These are phyloP conservation scores for Drosophila antonietae DNA, from an alignment of 2,888 invertebrate species.

Conservation along the genomic window DNA sequence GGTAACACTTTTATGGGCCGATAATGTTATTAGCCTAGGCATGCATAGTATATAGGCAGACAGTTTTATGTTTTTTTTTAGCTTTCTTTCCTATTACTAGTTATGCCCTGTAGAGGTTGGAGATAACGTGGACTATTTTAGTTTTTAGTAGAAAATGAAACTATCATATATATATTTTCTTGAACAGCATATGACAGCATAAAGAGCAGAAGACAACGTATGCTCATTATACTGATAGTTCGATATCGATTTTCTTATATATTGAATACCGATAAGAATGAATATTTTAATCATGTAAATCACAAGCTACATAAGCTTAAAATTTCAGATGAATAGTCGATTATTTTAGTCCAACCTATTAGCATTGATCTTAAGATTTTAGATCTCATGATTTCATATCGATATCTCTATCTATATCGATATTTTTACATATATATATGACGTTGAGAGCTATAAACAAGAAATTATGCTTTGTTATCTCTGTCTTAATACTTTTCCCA, in stretches of 20 bases:
- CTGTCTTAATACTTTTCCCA: background rate
- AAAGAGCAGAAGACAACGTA: too few species aligned
- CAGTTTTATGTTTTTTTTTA: background rate
- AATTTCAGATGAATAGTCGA: background rate
- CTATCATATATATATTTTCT: too few species aligned
- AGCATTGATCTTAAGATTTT: background rate
- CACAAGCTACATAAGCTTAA: background rate
- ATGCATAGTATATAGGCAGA: conserved; percentile 23
- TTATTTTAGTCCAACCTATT: background rate
- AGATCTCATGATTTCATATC: background rate
- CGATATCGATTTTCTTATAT: background rate
- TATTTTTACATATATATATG: background rate
- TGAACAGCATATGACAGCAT: too few species aligned
- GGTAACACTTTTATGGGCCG: conserved; percentile 60
- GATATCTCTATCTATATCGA: too few species aligned
- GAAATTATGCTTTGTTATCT: too few species aligned
- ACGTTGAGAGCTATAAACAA: background rate
- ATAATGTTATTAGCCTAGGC: conserved; percentile 72
- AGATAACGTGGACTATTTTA: too few species aligned
- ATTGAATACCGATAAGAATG: background rate
- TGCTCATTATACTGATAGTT: background rate
- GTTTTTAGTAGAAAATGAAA: too few species aligned
- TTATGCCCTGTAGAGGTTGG: background rate
- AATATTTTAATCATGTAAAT: background rate
- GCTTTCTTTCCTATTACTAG: conserved; percentile 1